Conservation (phyloP, 2,888 invertebrate genomes). For the Podabrus alpinus region DNA sequence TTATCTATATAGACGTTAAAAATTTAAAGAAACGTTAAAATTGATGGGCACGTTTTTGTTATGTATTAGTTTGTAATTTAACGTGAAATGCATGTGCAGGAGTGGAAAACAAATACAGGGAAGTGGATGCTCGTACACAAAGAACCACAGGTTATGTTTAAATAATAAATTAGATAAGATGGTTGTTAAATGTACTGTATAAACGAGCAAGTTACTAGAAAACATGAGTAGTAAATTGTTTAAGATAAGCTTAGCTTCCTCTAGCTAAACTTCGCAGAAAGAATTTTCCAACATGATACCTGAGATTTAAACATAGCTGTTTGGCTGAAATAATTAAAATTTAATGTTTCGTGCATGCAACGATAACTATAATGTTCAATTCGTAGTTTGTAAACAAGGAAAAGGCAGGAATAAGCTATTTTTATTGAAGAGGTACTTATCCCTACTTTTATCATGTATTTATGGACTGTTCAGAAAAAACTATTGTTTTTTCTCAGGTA, state of each 20-base stretch:
- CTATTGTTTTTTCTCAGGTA: too few species aligned
- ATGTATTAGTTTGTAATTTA: not conserved
- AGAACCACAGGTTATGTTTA: constrained; percentile 14
- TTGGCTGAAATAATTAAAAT: not conserved
- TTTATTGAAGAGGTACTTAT: too few species aligned
- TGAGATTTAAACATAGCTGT: not conserved
- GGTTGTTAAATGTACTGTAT: not conserved
- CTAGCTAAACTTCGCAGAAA: not conserved
- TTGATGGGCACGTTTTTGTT: not conserved
- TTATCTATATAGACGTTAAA: not conserved
- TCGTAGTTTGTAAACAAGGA: not conserved
- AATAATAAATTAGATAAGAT: constrained; percentile 12
- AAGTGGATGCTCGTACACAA: not conserved
- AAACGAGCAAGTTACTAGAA: not conserved
- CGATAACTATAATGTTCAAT: not conserved
- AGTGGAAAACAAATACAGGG: not conserved
- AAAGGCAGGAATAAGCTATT: not conserved
- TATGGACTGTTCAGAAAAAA: too few species aligned
- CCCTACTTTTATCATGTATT: too few species aligned
- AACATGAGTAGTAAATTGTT: not conserved
- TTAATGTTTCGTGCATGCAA: not conserved
- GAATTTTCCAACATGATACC: not conserved
- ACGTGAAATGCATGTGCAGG: not conserved
- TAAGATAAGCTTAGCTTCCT: not conserved
- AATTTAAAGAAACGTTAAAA: not conserved